Evolutionary conservation across 2,888 invertebrate species (phyloP), one percentile per base, ranked within the genome.

Genomic region (Lasioglossum figueresi): DNA sequence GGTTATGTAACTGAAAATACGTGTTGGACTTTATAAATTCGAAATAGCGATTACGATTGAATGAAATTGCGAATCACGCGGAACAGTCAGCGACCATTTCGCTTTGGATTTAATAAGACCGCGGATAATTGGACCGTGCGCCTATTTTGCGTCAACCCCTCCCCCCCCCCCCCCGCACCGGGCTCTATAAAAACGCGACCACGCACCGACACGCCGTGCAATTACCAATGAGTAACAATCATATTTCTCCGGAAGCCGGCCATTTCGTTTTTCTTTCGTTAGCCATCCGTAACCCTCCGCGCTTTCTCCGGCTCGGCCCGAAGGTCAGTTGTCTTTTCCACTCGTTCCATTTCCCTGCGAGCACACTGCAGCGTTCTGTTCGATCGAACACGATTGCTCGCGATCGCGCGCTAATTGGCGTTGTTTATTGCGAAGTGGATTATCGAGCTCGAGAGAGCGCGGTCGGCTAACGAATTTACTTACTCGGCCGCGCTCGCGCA

Each of bases 181-280:
- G n/a, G 12, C 10, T n/a, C n/a, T 31, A 31, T 31, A 31, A 63
- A 63, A 63, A 63, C 16, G 31, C 31, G 63, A 63, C 27, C 31
- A 63, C 63, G 27, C 16, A 63, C 63, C 16, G 31, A 63, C 31
- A 31, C 63, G 63, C 63, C 27, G 16, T 63, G 27, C 66, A 66
- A 34, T 66, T 66, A 66, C 66, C 66, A 66, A 66, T 34, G 66
- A 66, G 66, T 31, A 66, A 66, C 91, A 91, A 91, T 92, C 90
- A 90, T 89, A 89, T 91, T 90, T 89, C 89, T 92, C 88, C 72
- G 68, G 66, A 75, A 80, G 75, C 37, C 52, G 19, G 16, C 71
- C 72, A 52, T 79, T 72, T 77, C 48, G 14, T 63, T 75, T 79
- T 79, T 79, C 75, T 40, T 56, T 37, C 73, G 81, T 40, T 56